Evolutionary conservation across 2,888 invertebrate species (phyloP).

Genomic region (Globia sparganii): DNA sequence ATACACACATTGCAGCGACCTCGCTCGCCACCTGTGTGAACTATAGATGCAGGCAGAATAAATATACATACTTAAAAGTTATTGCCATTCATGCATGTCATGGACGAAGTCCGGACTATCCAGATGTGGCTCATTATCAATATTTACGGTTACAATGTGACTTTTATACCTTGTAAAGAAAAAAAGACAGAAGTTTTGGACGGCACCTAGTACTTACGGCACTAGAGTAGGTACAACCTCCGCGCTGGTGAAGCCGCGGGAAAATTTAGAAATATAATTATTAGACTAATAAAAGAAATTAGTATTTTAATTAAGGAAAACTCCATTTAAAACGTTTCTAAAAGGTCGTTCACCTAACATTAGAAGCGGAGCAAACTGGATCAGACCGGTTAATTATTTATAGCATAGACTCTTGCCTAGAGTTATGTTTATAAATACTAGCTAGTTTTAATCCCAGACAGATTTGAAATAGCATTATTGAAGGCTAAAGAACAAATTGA

Average conservation of each 20-base stretch:
- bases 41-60: slow-evolving; percentile 46
- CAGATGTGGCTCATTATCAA: slow-evolving; percentile 36
- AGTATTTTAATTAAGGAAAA: neutral
- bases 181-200: neutral
- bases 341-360: slow-evolving; percentile 22
- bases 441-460: neutral
- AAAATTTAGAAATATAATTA: no score
- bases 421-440: slow-evolving; percentile 42
- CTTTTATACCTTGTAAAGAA: neutral
- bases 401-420: slow-evolving; percentile 22
- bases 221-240: no score
- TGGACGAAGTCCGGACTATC: slow-evolving; percentile 23
- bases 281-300: no score
- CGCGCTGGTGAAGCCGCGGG: neutral
- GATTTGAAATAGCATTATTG: slow-evolving; percentile 15
- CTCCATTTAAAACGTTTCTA: neutral
- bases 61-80: slow-evolving; percentile 57
- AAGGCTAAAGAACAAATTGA: neutral
- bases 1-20: slow-evolving; percentile 26
- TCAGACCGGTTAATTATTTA: slow-evolving; percentile 38
- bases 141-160: slow-evolving; percentile 15
- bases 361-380: slow-evolving; percentile 28
- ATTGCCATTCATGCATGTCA: slow-evolving; percentile 36
- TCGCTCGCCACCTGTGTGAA: slow-evolving; percentile 28
- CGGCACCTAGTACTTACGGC: no score